Evolutionary conservation across 2,113 vertebrate species (phyloP), one percentile per base, ranked within the genome.

Genomic region (Melanostigma gelatinosum): DNA sequence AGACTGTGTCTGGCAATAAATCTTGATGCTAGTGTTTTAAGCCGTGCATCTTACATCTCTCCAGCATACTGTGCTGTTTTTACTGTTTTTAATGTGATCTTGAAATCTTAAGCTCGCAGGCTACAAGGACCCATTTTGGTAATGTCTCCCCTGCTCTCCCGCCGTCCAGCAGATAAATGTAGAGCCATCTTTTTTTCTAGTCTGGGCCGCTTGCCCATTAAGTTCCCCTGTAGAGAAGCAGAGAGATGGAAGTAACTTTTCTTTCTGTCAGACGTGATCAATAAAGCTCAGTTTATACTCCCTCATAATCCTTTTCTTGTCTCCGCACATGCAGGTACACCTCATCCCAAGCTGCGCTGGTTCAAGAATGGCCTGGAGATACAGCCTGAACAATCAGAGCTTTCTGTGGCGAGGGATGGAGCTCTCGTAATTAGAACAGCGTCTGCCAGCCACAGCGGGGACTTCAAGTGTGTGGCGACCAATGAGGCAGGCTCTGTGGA

Each of bases 401-500:
- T 96, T 71, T 93, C 63, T 0, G 79, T 96, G 82, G 83, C 93
- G 52, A 92, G 88, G 0, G 94, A 95, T 1, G 96, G 96, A 3
- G 93, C 96, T 12, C 93, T 97, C 15, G 55, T 96, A 88, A 96
- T 97, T 90, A 91, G 90, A 42, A 75, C 90, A 0, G 93, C 94
- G 20, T 93, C 92, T 34, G 95, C 95, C 75, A 72, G 85, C 8
- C 95, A 97, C 86, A 92, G 96, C 0, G 97, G 96, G 24, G 96
- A 96, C 70, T 97, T 95, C 2, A 95, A 94, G 76, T 97, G 97
- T 62, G 93, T 96, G 80, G 96, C 96, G 27, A 94, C 93, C 77
- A 97, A 96, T 24, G 96, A 97, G 85, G 96, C 90, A 0, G 97
- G 96, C 54, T 96, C 95, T 2, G 92, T 89, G 0, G 95, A 96